Percentiles rank a stretch among this genome's conserved stretches.
These are phyloP conservation scores for Maconellicoccus hirsutus DNA, from an alignment of 1,140 invertebrate species.

Conservation along the genomic window DNA sequence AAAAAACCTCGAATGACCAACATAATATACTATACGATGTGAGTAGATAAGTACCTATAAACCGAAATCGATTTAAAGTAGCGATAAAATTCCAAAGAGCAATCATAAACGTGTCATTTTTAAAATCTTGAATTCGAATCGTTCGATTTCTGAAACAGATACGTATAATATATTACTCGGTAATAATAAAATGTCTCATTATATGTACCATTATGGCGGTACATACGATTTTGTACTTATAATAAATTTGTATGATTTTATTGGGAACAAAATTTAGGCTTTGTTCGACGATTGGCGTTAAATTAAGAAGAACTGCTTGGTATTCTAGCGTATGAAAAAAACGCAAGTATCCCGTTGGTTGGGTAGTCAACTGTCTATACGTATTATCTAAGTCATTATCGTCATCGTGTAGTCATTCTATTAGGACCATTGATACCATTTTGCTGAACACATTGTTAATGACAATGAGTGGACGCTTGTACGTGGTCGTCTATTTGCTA, in stretches of 20 bases:
- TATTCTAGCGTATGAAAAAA: not conserved
- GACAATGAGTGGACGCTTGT: not conserved
- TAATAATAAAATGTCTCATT: no score
- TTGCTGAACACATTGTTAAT: not conserved
- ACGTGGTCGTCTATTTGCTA: constrained; percentile 8
- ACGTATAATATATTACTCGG: not conserved
- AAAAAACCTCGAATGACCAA: no score
- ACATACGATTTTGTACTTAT: no score
- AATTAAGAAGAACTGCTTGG: not conserved
- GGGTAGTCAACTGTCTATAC: not conserved
- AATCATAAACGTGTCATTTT: not conserved
- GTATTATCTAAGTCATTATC: not conserved
- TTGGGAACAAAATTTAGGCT: not conserved
- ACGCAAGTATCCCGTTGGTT: not conserved
- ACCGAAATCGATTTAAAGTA: not conserved
- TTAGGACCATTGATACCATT: not conserved
- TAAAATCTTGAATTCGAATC: not conserved
- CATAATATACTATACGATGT: not conserved
- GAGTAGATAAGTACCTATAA: not conserved
- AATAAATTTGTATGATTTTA: not conserved
- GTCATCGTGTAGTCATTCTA: not conserved
- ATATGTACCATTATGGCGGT: no score
- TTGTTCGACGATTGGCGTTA: not conserved
- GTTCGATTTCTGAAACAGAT: not conserved
- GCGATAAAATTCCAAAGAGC: not conserved